These are phyloP conservation scores for Phoxinus dragarum DNA, from an alignment of 2,797 vertebrate species.

Conservation along the genomic window DNA sequence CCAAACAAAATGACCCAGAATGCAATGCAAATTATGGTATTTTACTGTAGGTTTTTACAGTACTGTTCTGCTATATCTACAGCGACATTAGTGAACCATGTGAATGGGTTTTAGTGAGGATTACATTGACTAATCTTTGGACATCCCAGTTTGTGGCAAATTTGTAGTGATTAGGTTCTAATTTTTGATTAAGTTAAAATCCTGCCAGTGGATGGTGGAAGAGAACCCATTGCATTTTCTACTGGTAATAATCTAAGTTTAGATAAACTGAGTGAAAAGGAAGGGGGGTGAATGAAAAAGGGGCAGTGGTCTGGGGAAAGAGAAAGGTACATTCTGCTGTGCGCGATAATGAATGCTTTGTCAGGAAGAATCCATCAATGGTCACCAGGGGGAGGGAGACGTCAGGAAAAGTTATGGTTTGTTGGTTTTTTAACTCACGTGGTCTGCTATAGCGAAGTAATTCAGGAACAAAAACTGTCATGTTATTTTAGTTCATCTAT, in stretches of 20 bases:
- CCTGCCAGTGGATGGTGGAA: not conserved
- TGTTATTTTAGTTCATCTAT: slow-evolving; percentile 88
- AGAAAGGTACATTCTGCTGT: slow-evolving; percentile 85
- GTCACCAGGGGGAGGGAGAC: slow-evolving; percentile 88
- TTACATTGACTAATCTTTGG: not conserved
- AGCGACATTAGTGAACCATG: too few species aligned
- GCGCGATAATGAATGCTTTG: slow-evolving; percentile 88
- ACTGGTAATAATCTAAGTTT: slow-evolving; percentile 79
- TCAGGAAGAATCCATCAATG: slow-evolving; percentile 89
- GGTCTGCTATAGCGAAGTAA: slow-evolving; percentile 89
- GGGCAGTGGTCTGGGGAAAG: slow-evolving; percentile 62
- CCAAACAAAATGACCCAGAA: too few species aligned
- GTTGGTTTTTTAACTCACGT: slow-evolving; percentile 90
- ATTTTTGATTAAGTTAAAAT: slow-evolving; percentile 5
- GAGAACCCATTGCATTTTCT: slow-evolving; percentile 68
- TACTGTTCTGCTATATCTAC: too few species aligned
- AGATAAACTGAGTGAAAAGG: slow-evolving; percentile 71
- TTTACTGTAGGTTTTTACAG: too few species aligned
- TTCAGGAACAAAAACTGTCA: slow-evolving; percentile 90
- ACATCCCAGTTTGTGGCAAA: not conserved
- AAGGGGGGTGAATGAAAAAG: slow-evolving; percentile 39
- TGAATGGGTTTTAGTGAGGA: not conserved
- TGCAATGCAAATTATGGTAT: too few species aligned
- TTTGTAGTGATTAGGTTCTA: not conserved
- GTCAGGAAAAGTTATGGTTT: slow-evolving; percentile 91